Evolutionary conservation across 1,140 invertebrate species (phyloP).

Genomic region (Formica selysi): DNA sequence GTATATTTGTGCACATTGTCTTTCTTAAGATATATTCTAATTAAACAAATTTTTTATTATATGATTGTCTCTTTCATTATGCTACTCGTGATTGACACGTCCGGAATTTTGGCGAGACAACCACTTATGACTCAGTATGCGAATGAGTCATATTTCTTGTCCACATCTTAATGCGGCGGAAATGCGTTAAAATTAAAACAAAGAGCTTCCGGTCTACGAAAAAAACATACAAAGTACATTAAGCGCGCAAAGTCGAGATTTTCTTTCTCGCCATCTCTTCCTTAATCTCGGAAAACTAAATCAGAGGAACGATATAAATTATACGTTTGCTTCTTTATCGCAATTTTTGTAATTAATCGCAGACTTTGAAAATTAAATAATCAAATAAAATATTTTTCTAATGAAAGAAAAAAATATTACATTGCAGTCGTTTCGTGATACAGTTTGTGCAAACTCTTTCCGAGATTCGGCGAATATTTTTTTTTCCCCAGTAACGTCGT

Average conservation of each 20-base stretch:
- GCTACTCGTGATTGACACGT: constrained; percentile 63
- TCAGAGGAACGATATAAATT: neutral
- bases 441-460: constrained; percentile 7
- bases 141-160: constrained; percentile 63
- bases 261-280: constrained; percentile 7
- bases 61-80: constrained; percentile 29
- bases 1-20: neutral
- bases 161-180: constrained; percentile 63
- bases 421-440: neutral
- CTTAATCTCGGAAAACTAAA: neutral
- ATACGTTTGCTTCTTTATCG: neutral
- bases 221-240: constrained; percentile 43
- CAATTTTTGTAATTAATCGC: neutral
- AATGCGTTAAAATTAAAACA: constrained; percentile 60
- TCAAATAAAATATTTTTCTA: neutral
- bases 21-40: neutral
- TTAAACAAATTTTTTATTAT: neutral
- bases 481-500: neutral
- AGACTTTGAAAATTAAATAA: neutral
- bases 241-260: constrained; percentile 40
- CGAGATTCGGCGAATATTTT: constrained; percentile 22
- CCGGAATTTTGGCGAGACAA: constrained; percentile 61
- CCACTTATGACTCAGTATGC: constrained; percentile 36
- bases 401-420: neutral
- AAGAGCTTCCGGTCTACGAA: constrained; percentile 53